phyloP scores from a whole-genome alignment of 2,797 vertebrate species.

The Rhadinocentrus ornatus region DNA sequence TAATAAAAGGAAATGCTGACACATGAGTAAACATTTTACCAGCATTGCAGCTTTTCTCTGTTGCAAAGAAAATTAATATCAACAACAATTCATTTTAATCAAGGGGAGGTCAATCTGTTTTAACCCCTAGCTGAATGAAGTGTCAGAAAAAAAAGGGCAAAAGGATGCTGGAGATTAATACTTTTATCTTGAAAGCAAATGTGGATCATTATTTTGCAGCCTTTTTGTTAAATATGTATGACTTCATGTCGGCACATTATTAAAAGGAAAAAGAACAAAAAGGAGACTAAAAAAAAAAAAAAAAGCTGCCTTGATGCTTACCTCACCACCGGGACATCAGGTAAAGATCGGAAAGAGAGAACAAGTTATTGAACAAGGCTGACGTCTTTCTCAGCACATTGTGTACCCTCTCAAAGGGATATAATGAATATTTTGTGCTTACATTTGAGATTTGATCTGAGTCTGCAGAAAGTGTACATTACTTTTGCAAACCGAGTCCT shows the following conservation, averaged over 20 bases:
- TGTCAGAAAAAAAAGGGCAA: slow-evolving; percentile 51
- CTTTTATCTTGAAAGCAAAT: slow-evolving; percentile 75
- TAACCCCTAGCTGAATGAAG: slow-evolving; percentile 68
- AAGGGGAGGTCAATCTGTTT: slow-evolving; percentile 77
- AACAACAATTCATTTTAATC: slow-evolving; percentile 81
- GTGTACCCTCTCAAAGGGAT: slow-evolving; percentile 31
- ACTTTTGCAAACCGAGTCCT: slow-evolving; percentile 4
- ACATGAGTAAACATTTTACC: slow-evolving; percentile 69
- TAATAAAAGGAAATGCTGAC: slow-evolving; percentile 79
- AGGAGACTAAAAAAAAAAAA: slow-evolving; percentile 20
- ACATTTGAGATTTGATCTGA: slow-evolving; percentile 40
- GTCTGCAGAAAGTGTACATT: slow-evolving; percentile 40
- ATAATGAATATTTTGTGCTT: slow-evolving; percentile 50
- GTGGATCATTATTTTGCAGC: slow-evolving; percentile 78
- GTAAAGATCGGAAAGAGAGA: slow-evolving; percentile 37
- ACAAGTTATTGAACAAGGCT: slow-evolving; percentile 48
- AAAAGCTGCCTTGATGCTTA: slow-evolving; percentile 57
- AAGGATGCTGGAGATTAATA: slow-evolving; percentile 76
- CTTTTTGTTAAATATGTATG: slow-evolving; percentile 79
- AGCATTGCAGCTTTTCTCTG: slow-evolving; percentile 74
- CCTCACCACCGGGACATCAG: slow-evolving; percentile 56
- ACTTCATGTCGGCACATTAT: slow-evolving; percentile 81
- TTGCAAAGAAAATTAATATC: slow-evolving; percentile 72
- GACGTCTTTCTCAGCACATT: slow-evolving; percentile 49
- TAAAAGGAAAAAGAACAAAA: slow-evolving; percentile 45